Evolutionary conservation across 2,888 invertebrate species (phyloP).

Genomic region (Drosophila paramelanica): DNA sequence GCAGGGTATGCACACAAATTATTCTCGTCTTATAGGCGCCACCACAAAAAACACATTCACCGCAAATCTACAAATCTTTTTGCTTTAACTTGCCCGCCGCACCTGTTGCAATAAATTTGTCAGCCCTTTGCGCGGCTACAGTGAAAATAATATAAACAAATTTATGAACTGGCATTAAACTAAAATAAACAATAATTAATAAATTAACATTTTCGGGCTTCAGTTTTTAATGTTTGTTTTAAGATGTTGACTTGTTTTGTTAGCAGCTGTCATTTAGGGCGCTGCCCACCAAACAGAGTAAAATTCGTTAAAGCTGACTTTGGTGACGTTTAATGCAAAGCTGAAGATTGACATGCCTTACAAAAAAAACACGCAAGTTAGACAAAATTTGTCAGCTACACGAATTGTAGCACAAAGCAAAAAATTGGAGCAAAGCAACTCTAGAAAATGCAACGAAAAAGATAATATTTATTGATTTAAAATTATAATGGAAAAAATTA

Average conservation of each 20-base stretch:
- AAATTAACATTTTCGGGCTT: conserved; percentile 2
- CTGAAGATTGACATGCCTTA: conserved; percentile 1
- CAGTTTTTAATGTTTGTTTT: conserved; percentile 10
- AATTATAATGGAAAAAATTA: no score
- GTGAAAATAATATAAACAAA: conserved; percentile 21
- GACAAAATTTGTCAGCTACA: no score
- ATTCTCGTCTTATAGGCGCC: conserved; percentile 34
- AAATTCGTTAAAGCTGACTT: conserved; percentile 25
- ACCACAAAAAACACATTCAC: conserved; percentile 29
- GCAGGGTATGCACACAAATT: conserved; percentile 3
- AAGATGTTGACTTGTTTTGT: conserved; percentile 4
- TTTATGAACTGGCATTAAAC: conserved; percentile 5
- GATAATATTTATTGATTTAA: no score
- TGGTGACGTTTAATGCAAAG: conserved; percentile 32
- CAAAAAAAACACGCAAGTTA: background rate
- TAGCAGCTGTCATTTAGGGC: conserved; percentile 1
- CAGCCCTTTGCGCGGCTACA: conserved; percentile 16
- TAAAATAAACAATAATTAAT: conserved; percentile 27
- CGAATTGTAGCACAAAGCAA: no score
- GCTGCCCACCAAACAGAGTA: background rate
- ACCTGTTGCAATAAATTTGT: conserved; percentile 61
- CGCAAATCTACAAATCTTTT: conserved; percentile 43
- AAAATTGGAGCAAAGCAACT: no score
- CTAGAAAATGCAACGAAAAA: no score
- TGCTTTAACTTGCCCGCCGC: conserved; percentile 11